Conservation (phyloP, 1,140 invertebrate genomes). For the Lysiphlebus fabarum region DNA sequence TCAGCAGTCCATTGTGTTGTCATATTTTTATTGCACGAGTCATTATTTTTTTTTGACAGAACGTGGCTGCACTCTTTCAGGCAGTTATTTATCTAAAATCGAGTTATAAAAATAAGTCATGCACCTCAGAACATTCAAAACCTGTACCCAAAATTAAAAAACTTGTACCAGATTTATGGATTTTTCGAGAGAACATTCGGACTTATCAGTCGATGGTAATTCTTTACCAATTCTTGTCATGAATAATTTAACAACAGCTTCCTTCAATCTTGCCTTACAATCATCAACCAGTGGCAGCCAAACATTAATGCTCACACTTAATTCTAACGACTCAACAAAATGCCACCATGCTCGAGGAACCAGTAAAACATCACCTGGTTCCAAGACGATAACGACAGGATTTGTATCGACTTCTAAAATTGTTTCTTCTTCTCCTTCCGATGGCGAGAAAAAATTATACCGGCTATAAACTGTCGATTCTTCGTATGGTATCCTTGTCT, state of each 20-base stretch:
- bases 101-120: background rate
- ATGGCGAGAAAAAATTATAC: conserved; percentile 72
- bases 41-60: conserved; percentile 4
- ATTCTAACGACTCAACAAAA: conserved; percentile 81
- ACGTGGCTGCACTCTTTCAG: conserved; percentile 32
- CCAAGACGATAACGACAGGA: conserved; percentile 61
- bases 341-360: conserved; percentile 95
- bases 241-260: conserved; percentile 52
- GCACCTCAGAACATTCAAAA: no score
- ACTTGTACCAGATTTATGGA: conserved; percentile 43
- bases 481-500: conserved; percentile 91
- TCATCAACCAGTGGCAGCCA: conserved; percentile 75
- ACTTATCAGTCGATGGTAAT: conserved; percentile 28
- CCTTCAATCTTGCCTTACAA: conserved; percentile 43
- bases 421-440: conserved; percentile 39
- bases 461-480: conserved; percentile 93
- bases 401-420: conserved; percentile 29
- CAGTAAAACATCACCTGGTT: conserved; percentile 82
- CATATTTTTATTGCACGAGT: conserved; percentile 20
- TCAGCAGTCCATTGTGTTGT: conserved; percentile 26
- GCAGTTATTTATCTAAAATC: conserved; percentile 36
- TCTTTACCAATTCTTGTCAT: conserved; percentile 39
- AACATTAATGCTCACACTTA: conserved; percentile 78
- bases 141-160: conserved; percentile 6
- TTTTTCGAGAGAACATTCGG: conserved; percentile 29